These are phyloP conservation scores for Ceratosolen solmsi DNA, from an alignment of 1,140 invertebrate species.

Conservation along the genomic window DNA sequence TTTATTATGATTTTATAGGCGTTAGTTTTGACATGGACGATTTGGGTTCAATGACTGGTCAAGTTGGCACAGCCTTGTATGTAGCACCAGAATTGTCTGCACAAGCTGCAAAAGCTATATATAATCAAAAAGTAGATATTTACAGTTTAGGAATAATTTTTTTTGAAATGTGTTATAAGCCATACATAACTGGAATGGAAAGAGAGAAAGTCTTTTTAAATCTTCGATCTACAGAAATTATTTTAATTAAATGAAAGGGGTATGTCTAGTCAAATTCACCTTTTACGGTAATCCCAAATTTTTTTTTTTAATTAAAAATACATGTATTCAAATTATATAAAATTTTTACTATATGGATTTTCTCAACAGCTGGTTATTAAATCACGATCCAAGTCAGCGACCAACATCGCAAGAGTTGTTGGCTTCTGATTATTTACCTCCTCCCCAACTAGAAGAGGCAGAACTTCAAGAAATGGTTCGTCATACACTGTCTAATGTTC, in stretches of 20 bases:
- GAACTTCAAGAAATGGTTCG: conserved; percentile 85
- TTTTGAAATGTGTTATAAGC: conserved; percentile 93
- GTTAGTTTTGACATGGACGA: conserved; percentile 63
- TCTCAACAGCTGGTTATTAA: conserved; percentile 82
- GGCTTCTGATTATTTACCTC: conserved; percentile 85
- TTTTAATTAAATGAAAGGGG: conserved; percentile 77
- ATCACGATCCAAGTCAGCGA: conserved; percentile 86
- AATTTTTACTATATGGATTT: neutral
- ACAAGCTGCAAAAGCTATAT: conserved; percentile 80
- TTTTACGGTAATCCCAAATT: conserved; percentile 66
- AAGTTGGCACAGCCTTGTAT: conserved; percentile 95
- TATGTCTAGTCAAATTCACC: conserved; percentile 68
- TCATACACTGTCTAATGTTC: conserved; percentile 84
- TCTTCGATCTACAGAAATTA: conserved; percentile 79
- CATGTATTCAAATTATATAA: neutral
- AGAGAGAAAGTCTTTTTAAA: conserved; percentile 83
- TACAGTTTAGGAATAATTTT: conserved; percentile 93
- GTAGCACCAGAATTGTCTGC: conserved; percentile 90
- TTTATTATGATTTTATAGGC: conserved; percentile 52
- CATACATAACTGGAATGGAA: conserved; percentile 90
- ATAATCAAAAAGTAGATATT: conserved; percentile 96
- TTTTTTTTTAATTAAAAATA: conserved; percentile 11
- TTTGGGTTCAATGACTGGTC: conserved; percentile 79
- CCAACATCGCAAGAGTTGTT: conserved; percentile 85
- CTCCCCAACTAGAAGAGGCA: conserved; percentile 83